Base-by-base conservation (phyloP, 2,113 vertebrate species). In the Potamarius usumacintae region DNA sequence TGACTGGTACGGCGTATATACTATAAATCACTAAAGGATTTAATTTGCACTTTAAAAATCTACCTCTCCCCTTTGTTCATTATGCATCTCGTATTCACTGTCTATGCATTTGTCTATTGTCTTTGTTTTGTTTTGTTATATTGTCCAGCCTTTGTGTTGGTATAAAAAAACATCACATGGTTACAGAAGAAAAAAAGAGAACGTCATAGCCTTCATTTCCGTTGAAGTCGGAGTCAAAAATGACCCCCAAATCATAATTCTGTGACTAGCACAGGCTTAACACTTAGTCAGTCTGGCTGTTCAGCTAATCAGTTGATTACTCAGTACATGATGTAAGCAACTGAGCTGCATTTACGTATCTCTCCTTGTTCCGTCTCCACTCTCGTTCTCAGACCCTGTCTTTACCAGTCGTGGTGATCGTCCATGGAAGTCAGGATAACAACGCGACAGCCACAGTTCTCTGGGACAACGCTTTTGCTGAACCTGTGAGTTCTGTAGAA, bases 391-490 rank as follows among this genome's bases (percentile, higher is more conserved):
- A 99, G 98, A 99, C 98, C 0, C 94, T 99, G 85, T 99, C 98
- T 71, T 96, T 99, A 87, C 98, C 98, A 0, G 98, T 99, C 85
- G 98, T 99, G 57, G 98, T 99, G 90, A 99, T 99, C 0, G 98
- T 99, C 67, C 98, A 99, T 0, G 98, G 98, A 86, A 99, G 98
- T 94, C 98, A 99, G 95, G 98, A 99, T 94, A 98, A 99, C 93
- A 99, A 99, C 0, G 98, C 98, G 87, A 99, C 98, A 0, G 98
- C 98, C 84, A 99, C 98, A 0, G 98, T 99, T 80, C 93, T 99
- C n/a, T 99, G 98, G 98, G 98, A 99, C 93, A 99, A 99, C 0
- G 97, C 98, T 62, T 99, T 99, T 57, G 97, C 97, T 0, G 98
- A 99, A 93, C 97, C 97, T 0, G 98, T 99, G 92, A 96, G 97